Base-by-base conservation (phyloP, 2,113 vertebrate genomes). In the Taurulus bubalis region DNA sequence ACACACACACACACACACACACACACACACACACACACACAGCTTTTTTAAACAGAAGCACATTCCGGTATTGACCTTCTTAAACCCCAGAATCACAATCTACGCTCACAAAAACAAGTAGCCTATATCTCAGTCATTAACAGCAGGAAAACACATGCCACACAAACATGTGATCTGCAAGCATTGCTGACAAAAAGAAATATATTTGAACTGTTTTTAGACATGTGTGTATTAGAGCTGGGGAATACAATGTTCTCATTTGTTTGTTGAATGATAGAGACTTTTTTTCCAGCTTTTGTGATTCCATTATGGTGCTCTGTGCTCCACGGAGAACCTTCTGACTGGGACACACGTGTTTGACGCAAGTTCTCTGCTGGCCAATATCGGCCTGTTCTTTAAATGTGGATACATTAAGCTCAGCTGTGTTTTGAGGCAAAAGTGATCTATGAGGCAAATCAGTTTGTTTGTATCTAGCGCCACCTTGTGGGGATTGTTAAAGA, bases 381-480 rank as follows among this genome's bases (percentile, higher is more conserved):
- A 53, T 14, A 8, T 34, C 6, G 2, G 18, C 16, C 11, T 47
- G 38, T 40, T 51, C 11, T 1, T 18, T 34, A 6, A 36, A 38
- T 64, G 34, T 72, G 56, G 7, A 32, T 16, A 2, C 42, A 68
- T 49, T 9, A 24, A 38, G 6, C 40, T 77, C 40, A 56, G 16
- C 71, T 55, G 34, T 58, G 67, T 69, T 6, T 55, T 20, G 5
- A n/a, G 51, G 8, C 24, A 45, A 1, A n/a, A 1, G 11, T 15
- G 2, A 34, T 1, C 62, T 45, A 2, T 8, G 14, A 47, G 47
- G 7, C 2, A 18, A 20, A 2, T 30, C 40, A 1, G 47, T 90
- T 87, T 82, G 70, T 83, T 86, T 83, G 85, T 62, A 56, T 66
- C 9, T 74, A 53, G 53, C 66, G 1, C 91, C 90, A 91, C 83